phyloP scores from a whole-genome alignment of 2,888 invertebrate species.

The Agrochola lychnidis region DNA sequence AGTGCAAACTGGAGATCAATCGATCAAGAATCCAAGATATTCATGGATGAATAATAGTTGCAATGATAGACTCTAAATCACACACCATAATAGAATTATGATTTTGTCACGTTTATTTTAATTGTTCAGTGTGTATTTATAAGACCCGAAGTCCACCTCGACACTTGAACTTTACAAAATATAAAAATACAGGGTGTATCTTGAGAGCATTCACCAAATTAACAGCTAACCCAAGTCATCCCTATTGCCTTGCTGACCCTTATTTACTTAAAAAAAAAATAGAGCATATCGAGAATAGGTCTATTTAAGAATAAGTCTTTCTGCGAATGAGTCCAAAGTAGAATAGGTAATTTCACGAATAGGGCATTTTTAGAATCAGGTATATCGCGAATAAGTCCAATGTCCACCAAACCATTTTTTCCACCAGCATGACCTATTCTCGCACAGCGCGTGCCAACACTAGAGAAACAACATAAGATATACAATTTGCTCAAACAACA shows the following conservation, averaged over 20 bases:
- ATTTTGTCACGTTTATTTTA: too few species aligned
- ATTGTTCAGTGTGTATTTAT: background rate
- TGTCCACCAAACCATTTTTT: background rate
- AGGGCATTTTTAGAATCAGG: too few species aligned
- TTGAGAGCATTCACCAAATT: background rate
- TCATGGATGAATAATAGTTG: background rate
- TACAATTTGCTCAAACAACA: constrained; percentile 49
- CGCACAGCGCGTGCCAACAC: background rate
- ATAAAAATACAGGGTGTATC: background rate
- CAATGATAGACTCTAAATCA: background rate
- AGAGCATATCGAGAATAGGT: too few species aligned
- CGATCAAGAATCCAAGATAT: background rate
- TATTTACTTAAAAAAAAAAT: background rate
- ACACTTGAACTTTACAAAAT: background rate
- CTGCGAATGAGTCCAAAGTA: too few species aligned
- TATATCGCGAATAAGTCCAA: too few species aligned
- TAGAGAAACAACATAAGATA: constrained; percentile 19
- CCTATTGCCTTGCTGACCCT: background rate
- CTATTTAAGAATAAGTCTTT: too few species aligned
- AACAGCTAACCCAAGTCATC: background rate
- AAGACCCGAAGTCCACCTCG: background rate
- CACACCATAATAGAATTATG: too few species aligned
- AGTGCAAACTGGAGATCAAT: background rate
- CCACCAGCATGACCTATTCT: background rate
- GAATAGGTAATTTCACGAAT: too few species aligned